A percentile compares a stretch with the other conserved stretches of the same genome.
phyloP scores from a whole-genome alignment of 2,797 vertebrate genomes.

The Cossypha dichroa region DNA sequence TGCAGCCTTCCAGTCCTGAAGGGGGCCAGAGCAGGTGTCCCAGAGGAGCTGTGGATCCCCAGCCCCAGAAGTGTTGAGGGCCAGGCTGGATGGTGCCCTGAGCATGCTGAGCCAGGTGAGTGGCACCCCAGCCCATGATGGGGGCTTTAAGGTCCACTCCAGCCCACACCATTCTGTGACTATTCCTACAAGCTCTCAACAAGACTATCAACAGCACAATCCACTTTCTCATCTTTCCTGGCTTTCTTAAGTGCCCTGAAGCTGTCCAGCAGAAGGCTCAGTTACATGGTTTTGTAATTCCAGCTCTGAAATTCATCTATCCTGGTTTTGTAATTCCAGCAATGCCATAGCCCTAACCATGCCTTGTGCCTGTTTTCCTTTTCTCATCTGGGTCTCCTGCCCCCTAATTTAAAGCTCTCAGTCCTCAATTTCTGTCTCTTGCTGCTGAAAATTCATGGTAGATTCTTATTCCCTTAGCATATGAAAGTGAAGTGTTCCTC shows the following conservation, averaged over 20 bases:
- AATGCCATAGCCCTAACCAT: not conserved
- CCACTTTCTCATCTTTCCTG: not conserved
- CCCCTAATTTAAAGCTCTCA: not conserved
- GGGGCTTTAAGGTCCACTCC: not conserved
- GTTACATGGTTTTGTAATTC: accelerated
- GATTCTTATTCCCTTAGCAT: not conserved
- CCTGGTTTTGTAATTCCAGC: not conserved
- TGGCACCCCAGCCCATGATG: not conserved
- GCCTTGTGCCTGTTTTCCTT: not conserved
- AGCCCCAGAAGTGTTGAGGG: not conserved
- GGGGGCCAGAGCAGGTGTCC: not conserved
- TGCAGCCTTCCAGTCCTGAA: not conserved
- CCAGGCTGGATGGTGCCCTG: not conserved
- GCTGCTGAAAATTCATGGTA: not conserved
- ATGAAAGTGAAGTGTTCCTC: not conserved
- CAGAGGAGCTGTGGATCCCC: not conserved
- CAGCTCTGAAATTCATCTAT: too few relatives aligned
- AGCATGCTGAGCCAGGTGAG: too few relatives aligned
- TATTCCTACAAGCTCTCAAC: not conserved
- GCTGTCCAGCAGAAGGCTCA: not conserved
- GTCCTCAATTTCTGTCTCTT: not conserved
- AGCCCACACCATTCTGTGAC: not conserved
- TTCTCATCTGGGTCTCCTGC: not conserved
- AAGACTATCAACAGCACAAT: not conserved
- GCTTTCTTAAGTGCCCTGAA: not conserved